Percentiles rank a stretch among this genome's conserved stretches.
Evolutionary conservation across 2,888 invertebrate genomes (phyloP).

Genomic region (Girardia tigrina): DNA sequence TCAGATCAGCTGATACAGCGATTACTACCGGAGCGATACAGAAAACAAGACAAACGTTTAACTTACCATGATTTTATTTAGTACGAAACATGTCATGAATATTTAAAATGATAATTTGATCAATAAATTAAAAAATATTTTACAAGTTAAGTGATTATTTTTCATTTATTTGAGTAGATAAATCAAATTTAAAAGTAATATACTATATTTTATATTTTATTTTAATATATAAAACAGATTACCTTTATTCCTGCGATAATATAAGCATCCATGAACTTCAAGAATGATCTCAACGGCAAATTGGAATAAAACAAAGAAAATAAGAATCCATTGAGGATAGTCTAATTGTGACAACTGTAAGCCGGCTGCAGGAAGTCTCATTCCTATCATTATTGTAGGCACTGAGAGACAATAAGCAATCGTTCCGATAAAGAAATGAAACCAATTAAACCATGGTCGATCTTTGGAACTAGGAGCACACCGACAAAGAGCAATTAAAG

Average conservation of each 20-base stretch:
- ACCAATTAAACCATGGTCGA: constrained; percentile 49
- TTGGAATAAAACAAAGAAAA: constrained; percentile 75
- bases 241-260: constrained; percentile 37
- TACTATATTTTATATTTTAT: too few species aligned
- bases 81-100: too few species aligned
- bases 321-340: constrained; percentile 60
- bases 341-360: constrained; percentile 67
- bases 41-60: too few species aligned
- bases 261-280: constrained; percentile 49
- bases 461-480: constrained; percentile 42
- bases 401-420: constrained; percentile 57
- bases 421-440: constrained; percentile 49
- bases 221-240: too few species aligned
- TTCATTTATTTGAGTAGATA: too few species aligned
- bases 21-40: too few species aligned
- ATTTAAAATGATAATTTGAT: too few species aligned
- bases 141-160: too few species aligned
- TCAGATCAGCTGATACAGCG: too few species aligned
- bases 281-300: constrained; percentile 67
- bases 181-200: too few species aligned
- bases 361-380: constrained; percentile 69
- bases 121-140: too few species aligned
- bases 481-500: constrained; percentile 45
- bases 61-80: too few species aligned
- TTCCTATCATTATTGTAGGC: constrained; percentile 79